phyloP scores from a whole-genome alignment of 2,113 vertebrate species.

The Forbesichthys papilliferus region DNA sequence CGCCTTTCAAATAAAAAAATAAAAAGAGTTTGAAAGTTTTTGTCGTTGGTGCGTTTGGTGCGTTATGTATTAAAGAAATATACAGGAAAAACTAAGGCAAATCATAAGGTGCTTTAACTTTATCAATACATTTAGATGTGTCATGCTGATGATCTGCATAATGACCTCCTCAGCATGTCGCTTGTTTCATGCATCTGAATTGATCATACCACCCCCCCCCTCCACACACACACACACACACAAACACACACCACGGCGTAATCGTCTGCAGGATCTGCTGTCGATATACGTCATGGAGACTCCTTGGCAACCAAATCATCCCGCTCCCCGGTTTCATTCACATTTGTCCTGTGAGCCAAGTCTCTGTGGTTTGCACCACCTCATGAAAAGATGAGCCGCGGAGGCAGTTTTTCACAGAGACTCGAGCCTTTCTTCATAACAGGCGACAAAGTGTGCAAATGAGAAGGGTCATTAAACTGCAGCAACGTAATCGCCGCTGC shows the following conservation, averaged over 20 bases:
- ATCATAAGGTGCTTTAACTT: no score
- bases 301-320: conserved; percentile 58
- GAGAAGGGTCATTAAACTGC: conserved; percentile 51
- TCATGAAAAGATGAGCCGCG: conserved; percentile 60
- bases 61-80: background rate
- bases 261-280: conserved; percentile 25
- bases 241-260: background rate
- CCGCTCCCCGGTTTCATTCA: conserved; percentile 63
- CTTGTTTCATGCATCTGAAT: conserved; percentile 10
- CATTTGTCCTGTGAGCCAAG: conserved; percentile 64
- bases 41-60: background rate
- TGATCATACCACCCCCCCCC: conserved; percentile 1
- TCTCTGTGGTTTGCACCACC: conserved; percentile 63
- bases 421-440: conserved; percentile 49
- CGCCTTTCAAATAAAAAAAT: background rate
- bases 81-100: no score
- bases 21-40: background rate
- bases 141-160: conserved; percentile 24
- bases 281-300: conserved; percentile 44
- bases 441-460: conserved; percentile 55
- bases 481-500: conserved; percentile 50
- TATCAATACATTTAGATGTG: conserved; percentile 16
- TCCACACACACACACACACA: background rate
- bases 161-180: background rate
- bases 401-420: conserved; percentile 63